Conservation (phyloP, 2,888 invertebrate species). For the Acrocyrtus sp. region DNA sequence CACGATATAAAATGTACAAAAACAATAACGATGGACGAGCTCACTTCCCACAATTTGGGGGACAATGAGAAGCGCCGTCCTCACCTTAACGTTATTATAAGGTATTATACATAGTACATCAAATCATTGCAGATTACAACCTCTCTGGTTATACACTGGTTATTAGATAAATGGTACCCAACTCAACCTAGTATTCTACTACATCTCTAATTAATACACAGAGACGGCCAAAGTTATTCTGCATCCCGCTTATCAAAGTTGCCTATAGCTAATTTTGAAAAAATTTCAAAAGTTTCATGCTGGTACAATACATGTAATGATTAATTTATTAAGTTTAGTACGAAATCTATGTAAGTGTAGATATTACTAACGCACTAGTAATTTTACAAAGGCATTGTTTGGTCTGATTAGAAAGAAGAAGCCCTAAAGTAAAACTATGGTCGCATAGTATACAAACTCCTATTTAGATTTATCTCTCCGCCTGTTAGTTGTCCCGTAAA, state of each 20-base stretch:
- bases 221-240: too few species aligned
- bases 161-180: too few species aligned
- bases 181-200: too few species aligned
- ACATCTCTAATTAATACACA: too few species aligned
- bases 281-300: too few species aligned
- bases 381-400: slow-evolving; percentile 42
- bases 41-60: neutral
- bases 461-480: too few species aligned
- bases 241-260: too few species aligned
- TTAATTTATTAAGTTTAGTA: too few species aligned
- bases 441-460: slow-evolving; percentile 36
- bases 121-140: neutral
- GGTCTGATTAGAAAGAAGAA: slow-evolving; percentile 48
- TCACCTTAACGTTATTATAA: neutral
- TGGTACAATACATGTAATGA: too few species aligned
- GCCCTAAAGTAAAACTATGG: slow-evolving; percentile 40
- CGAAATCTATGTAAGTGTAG: too few species aligned
- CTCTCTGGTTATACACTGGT: too few species aligned
- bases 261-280: too few species aligned
- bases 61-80: neutral
- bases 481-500: neutral
- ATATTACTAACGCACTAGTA: neutral
- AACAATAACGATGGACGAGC: slow-evolving; percentile 37
- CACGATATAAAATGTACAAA: slow-evolving; percentile 53
- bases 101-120: neutral